These are phyloP conservation scores for Drosophila carrolli DNA, from an alignment of 1,140 invertebrate genomes.

Conservation along the genomic window DNA sequence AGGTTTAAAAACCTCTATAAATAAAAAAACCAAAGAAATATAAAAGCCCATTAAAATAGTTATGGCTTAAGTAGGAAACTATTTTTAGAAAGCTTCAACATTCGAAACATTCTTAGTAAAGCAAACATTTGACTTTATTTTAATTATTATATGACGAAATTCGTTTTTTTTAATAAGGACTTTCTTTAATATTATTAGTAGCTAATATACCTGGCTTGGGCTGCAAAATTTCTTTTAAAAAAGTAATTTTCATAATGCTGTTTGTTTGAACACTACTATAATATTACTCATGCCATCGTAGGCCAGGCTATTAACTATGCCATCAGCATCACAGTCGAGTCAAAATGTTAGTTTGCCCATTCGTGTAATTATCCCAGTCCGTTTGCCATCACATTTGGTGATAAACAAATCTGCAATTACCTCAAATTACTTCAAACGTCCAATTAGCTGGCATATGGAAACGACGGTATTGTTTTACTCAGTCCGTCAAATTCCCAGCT, in stretches of 20 bases:
- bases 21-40: no score
- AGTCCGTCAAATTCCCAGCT: conserved; percentile 40
- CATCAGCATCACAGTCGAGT: conserved; percentile 41
- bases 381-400: conserved; percentile 2
- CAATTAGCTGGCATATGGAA: conserved; percentile 12
- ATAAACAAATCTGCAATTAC: conserved; percentile 26
- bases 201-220: no score
- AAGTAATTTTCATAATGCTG: neutral
- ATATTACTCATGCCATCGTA: conserved; percentile 19
- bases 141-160: no score
- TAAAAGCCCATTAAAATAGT: no score
- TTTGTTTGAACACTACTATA: conserved; percentile 9
- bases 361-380: conserved; percentile 8
- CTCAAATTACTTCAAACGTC: conserved; percentile 22
- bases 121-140: no score
- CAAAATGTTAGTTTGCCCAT: conserved; percentile 50
- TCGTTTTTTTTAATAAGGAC: no score
- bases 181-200: no score
- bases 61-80: no score
- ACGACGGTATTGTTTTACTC: conserved; percentile 1
- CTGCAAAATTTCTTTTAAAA: no score
- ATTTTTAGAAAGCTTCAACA: no score
- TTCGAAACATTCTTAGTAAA: no score
- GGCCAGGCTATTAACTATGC: conserved; percentile 41
- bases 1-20: no score